These are phyloP conservation scores for Drosophila hamatofila DNA, from an alignment of 2,888 invertebrate genomes.

Conservation along the genomic window DNA sequence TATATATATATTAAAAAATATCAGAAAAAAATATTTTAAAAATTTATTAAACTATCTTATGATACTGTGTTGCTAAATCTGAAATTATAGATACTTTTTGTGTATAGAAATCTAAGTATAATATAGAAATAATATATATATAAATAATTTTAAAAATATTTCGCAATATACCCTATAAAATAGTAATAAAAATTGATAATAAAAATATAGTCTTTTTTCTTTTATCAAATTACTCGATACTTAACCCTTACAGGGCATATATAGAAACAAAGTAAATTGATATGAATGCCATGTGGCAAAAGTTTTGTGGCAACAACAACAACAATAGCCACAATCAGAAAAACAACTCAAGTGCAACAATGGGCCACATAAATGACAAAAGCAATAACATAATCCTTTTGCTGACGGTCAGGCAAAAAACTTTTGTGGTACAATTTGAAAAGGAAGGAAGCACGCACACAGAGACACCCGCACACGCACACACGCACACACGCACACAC, in stretches of 20 bases:
- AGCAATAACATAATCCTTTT: constrained; percentile 73
- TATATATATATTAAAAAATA: too few relatives aligned
- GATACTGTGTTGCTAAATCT: background rate
- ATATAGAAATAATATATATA: too few relatives aligned
- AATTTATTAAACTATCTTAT: too few relatives aligned
- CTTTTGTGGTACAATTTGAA: constrained; percentile 76
- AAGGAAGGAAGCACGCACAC: constrained; percentile 57
- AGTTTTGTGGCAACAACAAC: constrained; percentile 60
- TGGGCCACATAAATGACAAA: constrained; percentile 70
- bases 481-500: background rate
- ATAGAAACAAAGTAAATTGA: constrained; percentile 62
- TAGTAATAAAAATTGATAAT: background rate
- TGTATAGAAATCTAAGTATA: too few relatives aligned
- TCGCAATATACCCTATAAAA: too few relatives aligned
- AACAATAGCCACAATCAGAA: constrained; percentile 24
- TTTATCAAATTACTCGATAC: background rate
- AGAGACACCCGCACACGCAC: constrained; percentile 8
- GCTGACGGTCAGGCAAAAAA: constrained; percentile 39
- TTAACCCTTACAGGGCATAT: constrained; percentile 18
- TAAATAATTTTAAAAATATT: too few relatives aligned
- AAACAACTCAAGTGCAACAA: constrained; percentile 53
- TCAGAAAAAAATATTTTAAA: too few relatives aligned
- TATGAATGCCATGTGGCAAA: constrained; percentile 73
- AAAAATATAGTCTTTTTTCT: background rate
- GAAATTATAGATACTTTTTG: too few relatives aligned